Conservation (phyloP, 2,113 vertebrate species). For the Ginglymostoma cirratum region DNA sequence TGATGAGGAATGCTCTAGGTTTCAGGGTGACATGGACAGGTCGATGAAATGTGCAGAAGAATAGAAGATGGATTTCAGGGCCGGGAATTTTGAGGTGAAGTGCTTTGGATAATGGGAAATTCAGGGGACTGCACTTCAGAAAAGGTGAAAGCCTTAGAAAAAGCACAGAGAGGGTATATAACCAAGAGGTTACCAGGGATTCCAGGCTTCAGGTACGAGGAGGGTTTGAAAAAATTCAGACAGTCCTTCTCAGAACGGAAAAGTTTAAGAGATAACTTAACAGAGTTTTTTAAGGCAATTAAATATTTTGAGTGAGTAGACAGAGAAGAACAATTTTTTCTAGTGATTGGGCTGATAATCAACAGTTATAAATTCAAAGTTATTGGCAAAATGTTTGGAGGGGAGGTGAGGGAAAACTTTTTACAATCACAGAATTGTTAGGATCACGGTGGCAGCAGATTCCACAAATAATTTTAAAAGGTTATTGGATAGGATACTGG, state of each 20-base stretch:
- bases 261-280: neutral
- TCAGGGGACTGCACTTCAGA: neutral
- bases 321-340: neutral
- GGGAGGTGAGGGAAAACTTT: neutral
- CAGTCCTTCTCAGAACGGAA: neutral
- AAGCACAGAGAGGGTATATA: neutral
- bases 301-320: neutral
- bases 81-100: neutral
- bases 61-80: neutral
- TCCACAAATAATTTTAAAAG: neutral
- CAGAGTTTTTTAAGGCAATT: neutral
- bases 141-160: neutral
- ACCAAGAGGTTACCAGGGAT: neutral
- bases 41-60: neutral
- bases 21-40: neutral
- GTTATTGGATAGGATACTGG: neutral
- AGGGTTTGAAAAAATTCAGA: neutral
- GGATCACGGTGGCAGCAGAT: neutral
- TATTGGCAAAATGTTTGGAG: neutral
- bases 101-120: neutral
- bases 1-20: neutral
- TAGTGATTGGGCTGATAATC: neutral
- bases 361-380: neutral
- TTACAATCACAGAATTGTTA: neutral
- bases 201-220: neutral